Base-by-base conservation (phyloP, 1,140 invertebrate genomes). In the Aphelenchoides fujianensis region DNA sequence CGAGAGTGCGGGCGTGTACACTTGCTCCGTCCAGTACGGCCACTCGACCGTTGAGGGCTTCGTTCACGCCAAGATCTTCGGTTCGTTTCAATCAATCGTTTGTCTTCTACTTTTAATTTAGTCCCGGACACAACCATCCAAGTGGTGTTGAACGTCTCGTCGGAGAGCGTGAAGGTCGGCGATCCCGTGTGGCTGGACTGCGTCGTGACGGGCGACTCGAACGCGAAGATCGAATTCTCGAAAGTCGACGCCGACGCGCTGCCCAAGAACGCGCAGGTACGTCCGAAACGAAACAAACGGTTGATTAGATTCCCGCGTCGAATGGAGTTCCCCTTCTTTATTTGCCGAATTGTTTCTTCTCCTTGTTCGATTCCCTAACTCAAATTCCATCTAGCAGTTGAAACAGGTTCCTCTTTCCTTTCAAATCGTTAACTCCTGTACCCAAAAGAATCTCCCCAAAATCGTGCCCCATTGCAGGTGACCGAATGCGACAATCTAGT, bases 121-220 rank as follows among this genome's bases (percentile, higher is more conserved):
- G 81, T 83, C 5, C 82, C 82, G 19, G 82, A 83, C 53, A 84
- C 82, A 12, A 83, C 79, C 35, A 84, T 84, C 37, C 83, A 83
- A 74, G 82, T 83, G 0, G 48, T 79, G 12, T 36, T 83, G 28
- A 84, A 84, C 67, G 81, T 79, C 1, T 82, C 79, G 0, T 63
- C 74, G 19, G 82, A 84, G 35, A 79, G 70, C 9, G 76, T 82
- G 31, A 59, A 74, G n/a, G 69, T 82, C 9, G 82, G 82, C 31
- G 83, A 84, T 27, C 54, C 78, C 34, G 82, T 73, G 34, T 83
- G 82, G 82, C 68, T 83, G 19, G 82, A 83, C 41, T 83, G 82
- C 37, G 76, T 80, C 19, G 81, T 84, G 3, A 73, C 74, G 16
- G 82, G 82, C 9, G 82, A 83, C 53, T 68, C 81, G 3, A 74